Evolutionary conservation across 2,888 invertebrate species (phyloP).

Genomic region (Drosophila colorata): DNA sequence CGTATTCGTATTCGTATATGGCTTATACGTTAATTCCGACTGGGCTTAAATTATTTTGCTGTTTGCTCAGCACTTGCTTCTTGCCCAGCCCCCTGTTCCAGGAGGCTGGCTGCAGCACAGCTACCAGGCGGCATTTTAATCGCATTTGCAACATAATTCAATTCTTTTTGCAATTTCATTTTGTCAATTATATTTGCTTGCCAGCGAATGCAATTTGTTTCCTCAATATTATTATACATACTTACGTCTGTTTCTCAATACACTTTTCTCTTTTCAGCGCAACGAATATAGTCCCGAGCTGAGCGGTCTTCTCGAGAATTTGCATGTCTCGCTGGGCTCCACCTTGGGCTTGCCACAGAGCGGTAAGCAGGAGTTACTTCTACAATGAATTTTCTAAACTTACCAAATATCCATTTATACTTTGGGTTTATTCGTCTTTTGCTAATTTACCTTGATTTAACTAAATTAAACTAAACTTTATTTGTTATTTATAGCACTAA

Average conservation of each 20-base stretch:
- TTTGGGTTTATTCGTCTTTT: too few species aligned
- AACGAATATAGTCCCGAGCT: constrained; percentile 84
- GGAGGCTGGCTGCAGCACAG: too few species aligned
- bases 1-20: constrained; percentile 31
- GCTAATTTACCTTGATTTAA: too few species aligned
- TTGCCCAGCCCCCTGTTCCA: background rate
- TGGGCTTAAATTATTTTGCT: constrained; percentile 67
- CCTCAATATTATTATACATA: constrained; percentile 37
- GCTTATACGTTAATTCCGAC: constrained; percentile 49
- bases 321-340: constrained; percentile 84
- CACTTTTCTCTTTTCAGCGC: constrained; percentile 62
- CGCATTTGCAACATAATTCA: constrained; percentile 75
- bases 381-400: too few species aligned
- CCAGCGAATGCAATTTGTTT: constrained; percentile 49
- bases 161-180: constrained; percentile 72
- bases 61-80: constrained; percentile 32
- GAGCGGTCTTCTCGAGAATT: constrained; percentile 84
- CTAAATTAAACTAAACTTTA: too few species aligned
- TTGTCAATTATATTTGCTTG: constrained; percentile 66
- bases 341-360: constrained; percentile 84
- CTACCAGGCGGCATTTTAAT: constrained; percentile 66
- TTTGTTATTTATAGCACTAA: too few species aligned
- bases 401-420: too few species aligned
- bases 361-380: constrained; percentile 68
- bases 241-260: background rate